phyloP scores from a whole-genome alignment of 2,888 invertebrate genomes.

The Pheosia gnoma region DNA sequence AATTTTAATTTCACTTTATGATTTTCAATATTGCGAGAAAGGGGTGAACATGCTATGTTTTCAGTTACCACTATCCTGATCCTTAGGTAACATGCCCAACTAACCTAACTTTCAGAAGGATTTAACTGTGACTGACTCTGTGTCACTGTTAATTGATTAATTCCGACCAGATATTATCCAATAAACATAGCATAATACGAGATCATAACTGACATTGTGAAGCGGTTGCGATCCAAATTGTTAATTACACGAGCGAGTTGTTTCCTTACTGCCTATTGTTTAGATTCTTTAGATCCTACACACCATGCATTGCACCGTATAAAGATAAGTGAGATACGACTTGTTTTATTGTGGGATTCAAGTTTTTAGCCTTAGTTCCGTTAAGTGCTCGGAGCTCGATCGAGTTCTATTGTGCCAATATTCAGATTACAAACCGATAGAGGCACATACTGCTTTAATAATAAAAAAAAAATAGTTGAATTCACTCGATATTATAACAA shows the following conservation, averaged over 20 bases:
- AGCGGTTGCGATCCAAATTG: neutral
- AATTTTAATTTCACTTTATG: no score
- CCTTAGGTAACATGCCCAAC: no score
- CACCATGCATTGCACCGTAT: neutral
- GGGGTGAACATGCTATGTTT: no score
- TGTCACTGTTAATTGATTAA: no score
- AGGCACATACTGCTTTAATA: neutral
- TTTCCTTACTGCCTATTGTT: constrained; percentile 4
- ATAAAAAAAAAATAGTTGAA: neutral
- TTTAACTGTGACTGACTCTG: no score
- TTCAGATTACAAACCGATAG: no score
- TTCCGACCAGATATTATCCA: no score
- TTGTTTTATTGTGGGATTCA: neutral
- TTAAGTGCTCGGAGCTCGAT: neutral
- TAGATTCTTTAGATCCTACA: neutral
- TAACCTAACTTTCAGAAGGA: no score
- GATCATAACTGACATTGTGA: neutral
- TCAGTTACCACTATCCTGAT: no score
- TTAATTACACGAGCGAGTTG: neutral
- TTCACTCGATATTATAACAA: neutral
- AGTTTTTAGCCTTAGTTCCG: neutral
- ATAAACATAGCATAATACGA: no score
- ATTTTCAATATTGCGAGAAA: no score
- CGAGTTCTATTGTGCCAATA: neutral
- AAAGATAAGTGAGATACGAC: neutral